Conservation (phyloP, 2,888 invertebrate species). For the Agrochola macilenta region DNA sequence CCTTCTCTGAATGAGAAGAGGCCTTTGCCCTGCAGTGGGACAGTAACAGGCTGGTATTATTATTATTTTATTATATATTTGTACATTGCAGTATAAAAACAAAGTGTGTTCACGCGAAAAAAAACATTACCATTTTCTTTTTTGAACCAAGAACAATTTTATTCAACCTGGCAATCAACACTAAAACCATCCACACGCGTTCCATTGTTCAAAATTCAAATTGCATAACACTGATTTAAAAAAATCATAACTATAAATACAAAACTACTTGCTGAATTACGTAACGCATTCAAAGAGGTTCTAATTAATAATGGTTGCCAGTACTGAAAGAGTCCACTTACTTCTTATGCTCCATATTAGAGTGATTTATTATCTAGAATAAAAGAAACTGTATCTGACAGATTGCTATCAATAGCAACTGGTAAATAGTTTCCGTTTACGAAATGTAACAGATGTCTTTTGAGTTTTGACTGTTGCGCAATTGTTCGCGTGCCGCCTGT, state of each 20-base stretch:
- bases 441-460: constrained; percentile 63
- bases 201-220: constrained; percentile 56
- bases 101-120: background rate
- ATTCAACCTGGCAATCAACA: background rate
- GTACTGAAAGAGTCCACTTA: constrained; percentile 60
- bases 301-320: constrained; percentile 70
- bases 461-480: constrained; percentile 57
- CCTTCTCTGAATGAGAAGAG: too few species aligned
- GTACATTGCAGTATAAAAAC: too few species aligned
- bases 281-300: constrained; percentile 62
- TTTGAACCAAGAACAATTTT: too few species aligned
- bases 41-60: too few species aligned
- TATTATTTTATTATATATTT: too few species aligned
- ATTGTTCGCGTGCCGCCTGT: constrained; percentile 56
- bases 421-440: constrained; percentile 61
- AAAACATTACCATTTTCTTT: too few species aligned
- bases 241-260: constrained; percentile 27
- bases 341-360: constrained; percentile 58
- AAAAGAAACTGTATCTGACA: constrained; percentile 68
- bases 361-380: constrained; percentile 68
- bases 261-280: constrained; percentile 59
- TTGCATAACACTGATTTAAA: constrained; percentile 43
- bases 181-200: background rate
- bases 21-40: too few species aligned
- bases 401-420: constrained; percentile 61